Percentiles rank a stretch among this genome's conserved stretches.
Evolutionary conservation across 2,797 vertebrate species (phyloP).

Genomic region (Natrix natrix): DNA sequence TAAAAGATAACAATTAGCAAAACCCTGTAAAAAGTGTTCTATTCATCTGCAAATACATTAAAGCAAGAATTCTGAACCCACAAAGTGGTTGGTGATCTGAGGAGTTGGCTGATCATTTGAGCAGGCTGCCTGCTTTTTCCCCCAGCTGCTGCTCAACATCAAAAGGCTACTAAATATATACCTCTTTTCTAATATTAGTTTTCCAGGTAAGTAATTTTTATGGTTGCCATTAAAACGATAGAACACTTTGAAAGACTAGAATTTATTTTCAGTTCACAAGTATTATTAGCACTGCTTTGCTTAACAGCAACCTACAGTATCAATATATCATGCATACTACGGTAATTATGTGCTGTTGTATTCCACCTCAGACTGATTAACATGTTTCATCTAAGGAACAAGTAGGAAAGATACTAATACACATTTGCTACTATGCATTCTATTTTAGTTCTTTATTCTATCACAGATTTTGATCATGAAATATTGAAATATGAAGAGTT

Average conservation of each 20-base stretch:
- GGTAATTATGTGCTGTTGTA: background rate
- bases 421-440: background rate
- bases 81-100: constrained; percentile 37
- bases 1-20: constrained; percentile 17
- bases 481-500: background rate
- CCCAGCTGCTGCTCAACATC: constrained; percentile 69
- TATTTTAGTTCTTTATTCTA: background rate
- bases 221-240: constrained; percentile 58
- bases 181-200: constrained; percentile 69
- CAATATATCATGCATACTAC: background rate
- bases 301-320: background rate
- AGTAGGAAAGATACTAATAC: background rate
- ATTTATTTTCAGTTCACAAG: constrained; percentile 39
- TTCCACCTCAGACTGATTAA: background rate
- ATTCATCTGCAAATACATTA: background rate
- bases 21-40: constrained; percentile 12
- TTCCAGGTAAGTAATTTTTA: constrained; percentile 71
- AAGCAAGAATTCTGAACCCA: constrained; percentile 22
- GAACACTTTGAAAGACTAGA: constrained; percentile 52
- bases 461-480: background rate
- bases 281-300: constrained; percentile 4
- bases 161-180: constrained; percentile 72
- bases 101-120: constrained; percentile 43
- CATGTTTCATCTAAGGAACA: background rate
- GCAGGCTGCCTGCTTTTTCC: constrained; percentile 41